These are phyloP conservation scores for Riptortus pedestris DNA, from an alignment of 1,140 invertebrate genomes.

Conservation along the genomic window DNA sequence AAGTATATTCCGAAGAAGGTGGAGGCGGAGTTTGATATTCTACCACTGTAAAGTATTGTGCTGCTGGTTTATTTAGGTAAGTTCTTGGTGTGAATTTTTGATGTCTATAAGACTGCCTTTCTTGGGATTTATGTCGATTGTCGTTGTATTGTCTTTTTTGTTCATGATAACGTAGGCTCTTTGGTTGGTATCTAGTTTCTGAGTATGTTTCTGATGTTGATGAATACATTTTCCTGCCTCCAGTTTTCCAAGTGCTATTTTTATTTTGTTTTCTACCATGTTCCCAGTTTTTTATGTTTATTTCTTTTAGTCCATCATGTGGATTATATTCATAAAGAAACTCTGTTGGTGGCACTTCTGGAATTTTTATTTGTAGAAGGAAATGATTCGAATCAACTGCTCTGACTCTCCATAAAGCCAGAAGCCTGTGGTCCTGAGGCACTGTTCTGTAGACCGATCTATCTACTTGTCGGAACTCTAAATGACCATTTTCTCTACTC, in stretches of 20 bases:
- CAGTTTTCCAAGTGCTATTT: background rate
- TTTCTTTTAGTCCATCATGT: slow-evolving; percentile 26
- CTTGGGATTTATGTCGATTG: background rate
- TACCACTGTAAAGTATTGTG: slow-evolving; percentile 7
- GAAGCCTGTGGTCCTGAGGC: slow-evolving; percentile 8
- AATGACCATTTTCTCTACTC: slow-evolving; percentile 11
- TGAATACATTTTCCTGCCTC: background rate
- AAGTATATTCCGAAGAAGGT: background rate
- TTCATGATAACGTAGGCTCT: background rate
- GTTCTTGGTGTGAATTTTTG: background rate
- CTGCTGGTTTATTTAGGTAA: background rate
- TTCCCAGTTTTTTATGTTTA: background rate
- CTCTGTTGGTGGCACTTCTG: slow-evolving; percentile 21
- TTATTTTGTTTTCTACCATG: slow-evolving; percentile 2
- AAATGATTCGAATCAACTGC: slow-evolving; percentile 23
- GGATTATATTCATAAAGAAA: slow-evolving; percentile 29
- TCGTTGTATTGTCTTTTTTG: background rate
- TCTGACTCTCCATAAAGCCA: slow-evolving; percentile 29
- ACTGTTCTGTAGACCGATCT: slow-evolving; percentile 18
- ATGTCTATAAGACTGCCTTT: background rate
- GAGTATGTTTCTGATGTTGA: background rate
- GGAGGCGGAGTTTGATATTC: background rate
- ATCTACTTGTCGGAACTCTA: slow-evolving; percentile 27
- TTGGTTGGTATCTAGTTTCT: background rate
- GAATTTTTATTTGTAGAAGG: slow-evolving; percentile 27